These are phyloP conservation scores for Pomatostomus ruficeps DNA, from an alignment of 2,113 vertebrate species.

Conservation along the genomic window DNA sequence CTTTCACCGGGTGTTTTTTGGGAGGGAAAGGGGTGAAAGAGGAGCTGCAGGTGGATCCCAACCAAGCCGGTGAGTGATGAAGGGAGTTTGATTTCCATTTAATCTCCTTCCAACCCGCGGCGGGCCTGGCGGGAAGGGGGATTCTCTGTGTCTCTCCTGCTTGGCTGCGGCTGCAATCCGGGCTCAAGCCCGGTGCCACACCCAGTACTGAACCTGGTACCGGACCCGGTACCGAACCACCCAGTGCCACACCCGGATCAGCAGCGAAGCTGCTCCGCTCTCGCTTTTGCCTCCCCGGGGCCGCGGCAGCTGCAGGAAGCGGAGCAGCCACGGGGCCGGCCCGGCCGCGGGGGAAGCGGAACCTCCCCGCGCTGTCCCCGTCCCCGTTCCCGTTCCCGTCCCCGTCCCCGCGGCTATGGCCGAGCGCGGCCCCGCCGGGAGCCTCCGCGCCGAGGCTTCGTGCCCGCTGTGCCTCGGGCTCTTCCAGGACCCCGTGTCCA, in stretches of 20 bases:
- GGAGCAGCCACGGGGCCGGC: neutral
- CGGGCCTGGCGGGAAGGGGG: neutral
- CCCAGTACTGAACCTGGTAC: neutral
- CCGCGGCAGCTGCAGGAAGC: neutral
- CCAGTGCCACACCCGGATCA: neutral
- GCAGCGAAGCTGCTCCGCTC: neutral
- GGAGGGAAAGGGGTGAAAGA: accelerated
- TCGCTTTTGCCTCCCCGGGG: neutral
- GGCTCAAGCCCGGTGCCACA: too few species aligned
- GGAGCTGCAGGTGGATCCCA: neutral
- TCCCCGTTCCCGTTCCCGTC: neutral
- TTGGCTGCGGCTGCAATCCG: neutral
- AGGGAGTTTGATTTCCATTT: neutral
- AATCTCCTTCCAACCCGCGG: neutral
- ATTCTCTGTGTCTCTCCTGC: neutral
- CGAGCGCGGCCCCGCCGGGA: neutral
- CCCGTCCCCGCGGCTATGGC: slow-evolving; percentile 22
- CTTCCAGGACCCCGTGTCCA: slow-evolving; percentile 70
- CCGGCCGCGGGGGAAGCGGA: neutral
- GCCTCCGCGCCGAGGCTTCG: slow-evolving; percentile 54
- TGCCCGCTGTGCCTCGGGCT: slow-evolving; percentile 67
- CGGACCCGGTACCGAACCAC: too few species aligned
- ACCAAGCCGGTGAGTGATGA: too few species aligned
- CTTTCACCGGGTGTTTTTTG: neutral
- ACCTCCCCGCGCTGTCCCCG: neutral